phyloP scores from a whole-genome alignment of 2,113 vertebrate genomes.

The Platanista minor region DNA sequence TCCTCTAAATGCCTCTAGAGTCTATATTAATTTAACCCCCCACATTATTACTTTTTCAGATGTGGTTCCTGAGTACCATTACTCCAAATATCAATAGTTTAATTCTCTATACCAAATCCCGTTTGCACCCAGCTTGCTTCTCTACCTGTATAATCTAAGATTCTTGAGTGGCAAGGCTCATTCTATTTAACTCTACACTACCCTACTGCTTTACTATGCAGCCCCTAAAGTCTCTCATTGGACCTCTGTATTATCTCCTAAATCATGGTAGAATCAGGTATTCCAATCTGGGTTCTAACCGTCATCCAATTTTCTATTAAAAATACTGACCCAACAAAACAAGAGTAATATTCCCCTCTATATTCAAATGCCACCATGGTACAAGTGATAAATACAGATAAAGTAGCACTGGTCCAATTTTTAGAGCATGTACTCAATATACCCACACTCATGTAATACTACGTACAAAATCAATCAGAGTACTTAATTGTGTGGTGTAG shows the following conservation, averaged over 20 bases:
- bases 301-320: constrained; percentile 26
- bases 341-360: not conserved
- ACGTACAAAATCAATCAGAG: not conserved
- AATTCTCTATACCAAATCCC: not conserved
- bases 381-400: not conserved
- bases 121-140: constrained; percentile 20
- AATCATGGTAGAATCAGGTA: not conserved
- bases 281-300: not conserved
- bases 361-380: not conserved
- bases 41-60: not conserved
- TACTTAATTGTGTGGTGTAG: not conserved
- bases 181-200: not conserved
- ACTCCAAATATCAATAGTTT: constrained; percentile 17
- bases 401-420: not conserved
- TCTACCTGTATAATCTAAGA: not conserved
- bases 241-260: not conserved
- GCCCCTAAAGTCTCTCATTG: not conserved
- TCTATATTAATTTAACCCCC: not conserved
- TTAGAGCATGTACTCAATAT: not conserved
- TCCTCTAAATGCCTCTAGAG: not conserved
- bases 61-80: not conserved
- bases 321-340: not conserved
- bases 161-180: not conserved
- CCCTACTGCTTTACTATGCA: not conserved
- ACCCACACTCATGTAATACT: not conserved